A percentile compares a stretch with the other conserved stretches of the same genome.
Evolutionary conservation across 2,113 vertebrate species (phyloP).

Genomic region (Boulengeromyrus knoepffleri): DNA sequence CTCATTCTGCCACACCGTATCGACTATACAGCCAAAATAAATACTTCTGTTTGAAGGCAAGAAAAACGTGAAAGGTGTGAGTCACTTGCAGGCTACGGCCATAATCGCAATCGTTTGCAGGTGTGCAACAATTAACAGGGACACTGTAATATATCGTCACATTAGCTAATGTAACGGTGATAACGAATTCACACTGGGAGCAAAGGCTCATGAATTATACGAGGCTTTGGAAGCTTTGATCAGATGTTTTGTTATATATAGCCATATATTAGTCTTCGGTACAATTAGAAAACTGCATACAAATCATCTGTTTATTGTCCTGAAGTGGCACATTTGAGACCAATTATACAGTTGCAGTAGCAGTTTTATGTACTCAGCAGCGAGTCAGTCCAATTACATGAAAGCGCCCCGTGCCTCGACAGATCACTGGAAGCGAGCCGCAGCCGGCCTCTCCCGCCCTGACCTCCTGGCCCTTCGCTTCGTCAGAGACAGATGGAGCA

Average conservation of each 20-base stretch:
- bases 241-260: not conserved
- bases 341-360: not conserved
- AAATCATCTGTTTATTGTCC: not conserved
- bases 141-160: conserved; percentile 30
- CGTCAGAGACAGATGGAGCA: conserved; percentile 13
- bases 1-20: not conserved
- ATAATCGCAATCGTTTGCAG: not conserved
- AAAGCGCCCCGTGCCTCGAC: not conserved
- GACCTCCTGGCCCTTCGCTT: not conserved
- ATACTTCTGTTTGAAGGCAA: not conserved
- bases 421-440: not conserved
- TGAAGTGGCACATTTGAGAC: conserved; percentile 10
- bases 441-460: not conserved
- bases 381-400: not conserved
- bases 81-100: not conserved
- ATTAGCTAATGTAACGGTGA: conserved; percentile 36
- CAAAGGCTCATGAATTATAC: not conserved
- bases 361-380: not conserved
- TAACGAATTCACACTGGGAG: conserved; percentile 29
- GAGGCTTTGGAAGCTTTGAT: not conserved
- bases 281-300: conserved; percentile 6
- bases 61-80: not conserved
- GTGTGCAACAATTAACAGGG: conserved; percentile 5
- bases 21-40: not conserved
- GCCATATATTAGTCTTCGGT: not conserved